Evolutionary conservation across 2,888 invertebrate species (phyloP).

Genomic region (Cantharis lateralis): DNA sequence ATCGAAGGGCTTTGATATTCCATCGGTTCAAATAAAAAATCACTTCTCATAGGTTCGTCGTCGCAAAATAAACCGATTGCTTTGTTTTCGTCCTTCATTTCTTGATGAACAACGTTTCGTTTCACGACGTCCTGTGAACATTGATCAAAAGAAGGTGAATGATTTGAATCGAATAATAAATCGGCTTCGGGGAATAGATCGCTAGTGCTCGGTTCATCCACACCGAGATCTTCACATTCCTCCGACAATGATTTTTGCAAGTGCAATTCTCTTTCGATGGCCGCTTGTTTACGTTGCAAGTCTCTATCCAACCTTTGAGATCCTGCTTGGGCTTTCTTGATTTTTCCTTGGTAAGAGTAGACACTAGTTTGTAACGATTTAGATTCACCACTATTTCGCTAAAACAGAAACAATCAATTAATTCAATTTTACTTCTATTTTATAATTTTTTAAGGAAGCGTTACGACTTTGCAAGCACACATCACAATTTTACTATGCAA

Average conservation of each 20-base stretch:
- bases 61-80: conserved; percentile 51
- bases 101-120: conserved; percentile 27
- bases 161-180: conserved; percentile 71
- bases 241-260: conserved; percentile 75
- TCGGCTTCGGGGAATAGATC: conserved; percentile 80
- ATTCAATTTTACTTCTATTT: neutral
- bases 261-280: conserved; percentile 61
- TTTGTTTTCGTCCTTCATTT: conserved; percentile 37
- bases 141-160: conserved; percentile 64
- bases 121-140: conserved; percentile 41
- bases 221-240: conserved; percentile 79
- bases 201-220: conserved; percentile 79
- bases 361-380: conserved; percentile 46
- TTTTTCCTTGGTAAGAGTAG: conserved; percentile 48
- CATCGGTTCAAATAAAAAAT: conserved; percentile 53
- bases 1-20: conserved; percentile 49
- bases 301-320: conserved; percentile 49
- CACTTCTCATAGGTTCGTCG: conserved; percentile 48
- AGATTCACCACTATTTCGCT: conserved; percentile 8
- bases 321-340: conserved; percentile 44
- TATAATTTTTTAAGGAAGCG: neutral
- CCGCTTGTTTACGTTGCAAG: conserved; percentile 58
- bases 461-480: neutral
- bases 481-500: neutral
- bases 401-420: conserved; percentile 17